Percentiles rank a stretch among this genome's conserved stretches.
Conservation (phyloP, 2,888 invertebrate genomes). For the Brachyptera risi region DNA sequence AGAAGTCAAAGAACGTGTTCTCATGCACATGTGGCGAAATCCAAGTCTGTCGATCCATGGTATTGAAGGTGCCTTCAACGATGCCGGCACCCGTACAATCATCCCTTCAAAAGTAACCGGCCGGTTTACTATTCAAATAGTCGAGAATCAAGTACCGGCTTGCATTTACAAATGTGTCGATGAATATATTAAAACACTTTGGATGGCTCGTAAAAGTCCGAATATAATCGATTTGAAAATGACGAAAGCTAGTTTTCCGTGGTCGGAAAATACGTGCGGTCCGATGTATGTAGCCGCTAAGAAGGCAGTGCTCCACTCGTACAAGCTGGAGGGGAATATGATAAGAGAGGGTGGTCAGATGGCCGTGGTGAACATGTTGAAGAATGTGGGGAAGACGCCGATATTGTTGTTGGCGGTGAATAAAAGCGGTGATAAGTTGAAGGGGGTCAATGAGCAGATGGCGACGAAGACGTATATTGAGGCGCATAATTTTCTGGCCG, state of each 20-base stretch:
- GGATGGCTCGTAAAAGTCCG: neutral
- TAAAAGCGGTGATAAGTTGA: neutral
- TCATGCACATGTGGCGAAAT: constrained; percentile 8
- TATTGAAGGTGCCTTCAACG: constrained; percentile 8
- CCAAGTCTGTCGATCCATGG: constrained; percentile 9
- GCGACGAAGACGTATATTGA: neutral
- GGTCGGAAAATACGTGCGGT: neutral
- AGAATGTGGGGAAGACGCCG: neutral
- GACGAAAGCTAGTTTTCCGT: neutral
- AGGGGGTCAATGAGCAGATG: constrained; percentile 1
- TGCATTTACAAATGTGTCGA: neutral
- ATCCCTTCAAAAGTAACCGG: neutral
- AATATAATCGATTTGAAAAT: constrained; percentile 4
- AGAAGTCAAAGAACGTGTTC: constrained; percentile 7
- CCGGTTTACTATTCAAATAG: constrained; percentile 4
- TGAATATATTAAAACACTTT: neutral
- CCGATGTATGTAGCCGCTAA: neutral
- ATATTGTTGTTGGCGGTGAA: neutral
- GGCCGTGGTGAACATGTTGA: neutral
- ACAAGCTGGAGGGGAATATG: neutral
- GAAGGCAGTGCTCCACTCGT: neutral
- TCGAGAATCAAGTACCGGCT: neutral
- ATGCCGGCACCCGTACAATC: neutral
- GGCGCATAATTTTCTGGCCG: neutral
- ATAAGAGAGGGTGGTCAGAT: constrained; percentile 5